These are phyloP conservation scores for Psilanteris sp. DNA, from an alignment of 1,140 invertebrate genomes.

Conservation along the genomic window DNA sequence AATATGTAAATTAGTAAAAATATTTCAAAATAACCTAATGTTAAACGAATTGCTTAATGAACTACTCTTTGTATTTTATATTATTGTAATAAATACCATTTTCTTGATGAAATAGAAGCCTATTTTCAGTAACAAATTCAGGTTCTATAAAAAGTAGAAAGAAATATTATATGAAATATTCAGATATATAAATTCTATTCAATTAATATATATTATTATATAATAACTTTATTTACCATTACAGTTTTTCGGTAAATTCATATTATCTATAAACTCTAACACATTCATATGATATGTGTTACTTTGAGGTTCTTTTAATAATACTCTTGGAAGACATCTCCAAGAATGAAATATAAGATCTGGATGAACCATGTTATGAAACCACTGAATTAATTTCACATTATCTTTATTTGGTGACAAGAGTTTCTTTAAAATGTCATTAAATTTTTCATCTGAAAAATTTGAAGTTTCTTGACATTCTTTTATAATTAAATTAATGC, in stretches of 20 bases:
- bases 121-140: too few species aligned
- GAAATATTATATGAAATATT: too few species aligned
- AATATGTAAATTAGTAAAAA: too few species aligned
- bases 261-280: constrained; percentile 84
- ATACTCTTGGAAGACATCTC: constrained; percentile 81
- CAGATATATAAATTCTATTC: too few species aligned
- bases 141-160: too few species aligned
- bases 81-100: too few species aligned
- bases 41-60: too few species aligned
- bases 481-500: constrained; percentile 1
- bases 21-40: too few species aligned
- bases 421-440: constrained; percentile 82
- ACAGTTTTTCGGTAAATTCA: constrained; percentile 80
- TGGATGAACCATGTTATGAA: constrained; percentile 83
- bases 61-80: too few species aligned
- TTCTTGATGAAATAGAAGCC: too few species aligned
- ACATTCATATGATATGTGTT: constrained; percentile 86
- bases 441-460: constrained; percentile 83
- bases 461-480: neutral
- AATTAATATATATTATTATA: neutral
- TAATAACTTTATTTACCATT: constrained; percentile 58
- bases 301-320: constrained; percentile 81
- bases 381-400: constrained; percentile 80
- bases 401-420: constrained; percentile 80
- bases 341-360: constrained; percentile 84